These are phyloP conservation scores for Macrophya alboannulata DNA, from an alignment of 2,888 invertebrate species.

Conservation along the genomic window DNA sequence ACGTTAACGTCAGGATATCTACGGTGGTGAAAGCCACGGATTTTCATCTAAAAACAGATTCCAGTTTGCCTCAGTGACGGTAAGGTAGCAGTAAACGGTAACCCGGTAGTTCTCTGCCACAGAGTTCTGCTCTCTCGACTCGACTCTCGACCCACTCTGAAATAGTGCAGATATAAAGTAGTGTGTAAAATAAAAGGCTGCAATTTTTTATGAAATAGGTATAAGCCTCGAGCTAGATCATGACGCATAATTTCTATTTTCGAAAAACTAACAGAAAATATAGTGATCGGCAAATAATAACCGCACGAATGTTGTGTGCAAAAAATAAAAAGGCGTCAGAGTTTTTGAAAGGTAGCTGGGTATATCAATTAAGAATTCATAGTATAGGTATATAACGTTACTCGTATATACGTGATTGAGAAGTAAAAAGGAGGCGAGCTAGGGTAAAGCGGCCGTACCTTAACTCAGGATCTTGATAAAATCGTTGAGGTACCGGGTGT, in stretches of 20 bases:
- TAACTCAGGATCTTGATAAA: slow-evolving; percentile 36
- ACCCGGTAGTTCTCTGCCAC: neutral
- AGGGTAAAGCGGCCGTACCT: neutral
- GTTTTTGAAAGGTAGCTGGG: neutral
- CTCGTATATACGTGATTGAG: slow-evolving; percentile 44
- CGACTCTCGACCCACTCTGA: neutral
- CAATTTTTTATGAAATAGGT: neutral
- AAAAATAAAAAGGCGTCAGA: neutral
- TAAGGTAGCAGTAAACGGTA: neutral
- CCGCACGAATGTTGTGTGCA: neutral
- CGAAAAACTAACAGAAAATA: neutral
- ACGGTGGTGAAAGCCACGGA: neutral
- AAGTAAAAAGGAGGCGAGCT: slow-evolving; percentile 9
- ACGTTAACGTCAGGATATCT: neutral
- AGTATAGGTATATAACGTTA: neutral
- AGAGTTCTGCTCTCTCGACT: neutral
- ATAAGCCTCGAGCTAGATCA: neutral
- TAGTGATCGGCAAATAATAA: neutral
- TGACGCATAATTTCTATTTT: neutral
- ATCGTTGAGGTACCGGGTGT: slow-evolving; percentile 14
- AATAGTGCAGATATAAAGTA: neutral
- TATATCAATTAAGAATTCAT: slow-evolving; percentile 15
- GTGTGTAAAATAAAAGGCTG: neutral
- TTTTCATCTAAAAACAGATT: neutral
- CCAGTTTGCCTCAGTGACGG: neutral